These are phyloP conservation scores for Sebastes iracundus DNA, from an alignment of 2,797 vertebrate genomes.

Conservation along the genomic window DNA sequence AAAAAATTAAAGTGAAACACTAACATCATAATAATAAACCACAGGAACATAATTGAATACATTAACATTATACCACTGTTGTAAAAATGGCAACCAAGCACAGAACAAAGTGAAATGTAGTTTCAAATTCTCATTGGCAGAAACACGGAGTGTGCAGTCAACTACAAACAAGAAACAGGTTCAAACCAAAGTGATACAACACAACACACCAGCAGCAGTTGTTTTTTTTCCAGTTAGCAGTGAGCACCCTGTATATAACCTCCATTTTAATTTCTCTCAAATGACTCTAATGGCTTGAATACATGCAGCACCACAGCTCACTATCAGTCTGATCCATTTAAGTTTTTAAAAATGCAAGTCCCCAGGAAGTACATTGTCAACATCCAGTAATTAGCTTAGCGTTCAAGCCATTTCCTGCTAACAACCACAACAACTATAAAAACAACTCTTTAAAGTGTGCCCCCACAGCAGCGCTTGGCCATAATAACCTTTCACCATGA, in stretches of 20 bases:
- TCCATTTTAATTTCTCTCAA: conserved; percentile 16
- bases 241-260: not conserved
- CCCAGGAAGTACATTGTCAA: conserved; percentile 35
- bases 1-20: not conserved
- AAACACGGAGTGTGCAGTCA: conserved; percentile 1
- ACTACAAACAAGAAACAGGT: conserved; percentile 12
- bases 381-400: conserved; percentile 52
- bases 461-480: conserved; percentile 11
- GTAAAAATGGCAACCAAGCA: conserved; percentile 2
- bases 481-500: conserved; percentile 50
- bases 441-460: conserved; percentile 35
- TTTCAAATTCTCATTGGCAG: conserved; percentile 18
- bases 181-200: not conserved
- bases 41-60: conserved; percentile 18
- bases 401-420: conserved; percentile 40
- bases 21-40: conserved; percentile 1
- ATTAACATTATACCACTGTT: not conserved
- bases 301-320: conserved; percentile 10
- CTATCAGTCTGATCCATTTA: conserved; percentile 32
- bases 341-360: conserved; percentile 29
- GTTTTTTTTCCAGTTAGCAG: not conserved
- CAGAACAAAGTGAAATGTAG: conserved; percentile 8
- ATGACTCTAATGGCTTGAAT: conserved; percentile 27
- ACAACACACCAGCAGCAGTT: not conserved
- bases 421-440: conserved; percentile 31